A percentile compares a stretch with the other conserved stretches of the same genome.
These are phyloP conservation scores for Rhyzopertha dominica DNA, from an alignment of 1,140 invertebrate species.

Conservation along the genomic window DNA sequence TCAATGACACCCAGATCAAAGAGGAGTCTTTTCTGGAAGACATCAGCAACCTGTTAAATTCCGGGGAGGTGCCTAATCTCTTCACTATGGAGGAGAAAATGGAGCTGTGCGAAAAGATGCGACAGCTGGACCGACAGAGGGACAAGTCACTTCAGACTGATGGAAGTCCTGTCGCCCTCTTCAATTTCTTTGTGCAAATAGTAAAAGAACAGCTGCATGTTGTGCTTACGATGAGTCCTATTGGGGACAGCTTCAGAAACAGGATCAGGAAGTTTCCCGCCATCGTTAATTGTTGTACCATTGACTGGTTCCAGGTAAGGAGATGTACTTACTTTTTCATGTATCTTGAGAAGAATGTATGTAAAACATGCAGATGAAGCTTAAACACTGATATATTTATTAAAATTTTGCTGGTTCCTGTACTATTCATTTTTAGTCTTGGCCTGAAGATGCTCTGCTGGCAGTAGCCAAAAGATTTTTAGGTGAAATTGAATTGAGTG, in stretches of 20 bases:
- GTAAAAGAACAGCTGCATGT: conserved; percentile 91
- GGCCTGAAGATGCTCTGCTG: conserved; percentile 89
- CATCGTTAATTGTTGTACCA: conserved; percentile 93
- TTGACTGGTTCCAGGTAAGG: conserved; percentile 92
- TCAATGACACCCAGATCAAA: conserved; percentile 64
- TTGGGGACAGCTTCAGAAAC: conserved; percentile 78
- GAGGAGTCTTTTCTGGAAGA: conserved; percentile 92
- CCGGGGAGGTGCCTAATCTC: conserved; percentile 91
- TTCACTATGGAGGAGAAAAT: conserved; percentile 84
- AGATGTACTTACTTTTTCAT: conserved; percentile 10
- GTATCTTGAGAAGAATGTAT: neutral
- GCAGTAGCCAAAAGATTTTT: conserved; percentile 87
- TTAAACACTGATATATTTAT: neutral
- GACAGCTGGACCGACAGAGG: conserved; percentile 80
- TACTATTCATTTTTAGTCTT: conserved; percentile 56
- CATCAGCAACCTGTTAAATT: conserved; percentile 89
- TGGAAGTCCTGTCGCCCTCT: conserved; percentile 83
- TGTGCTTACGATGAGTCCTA: conserved; percentile 88
- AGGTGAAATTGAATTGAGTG: conserved; percentile 75
- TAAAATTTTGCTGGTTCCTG: too few species aligned
- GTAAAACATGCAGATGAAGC: neutral
- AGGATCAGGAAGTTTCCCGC: conserved; percentile 90
- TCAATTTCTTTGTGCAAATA: conserved; percentile 87
- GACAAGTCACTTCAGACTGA: conserved; percentile 90
- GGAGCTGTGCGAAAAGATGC: conserved; percentile 93